Evolutionary conservation across 2,888 invertebrate species (phyloP), one percentile per base, ranked within the genome.

Genomic region (Drosophila leonis): DNA sequence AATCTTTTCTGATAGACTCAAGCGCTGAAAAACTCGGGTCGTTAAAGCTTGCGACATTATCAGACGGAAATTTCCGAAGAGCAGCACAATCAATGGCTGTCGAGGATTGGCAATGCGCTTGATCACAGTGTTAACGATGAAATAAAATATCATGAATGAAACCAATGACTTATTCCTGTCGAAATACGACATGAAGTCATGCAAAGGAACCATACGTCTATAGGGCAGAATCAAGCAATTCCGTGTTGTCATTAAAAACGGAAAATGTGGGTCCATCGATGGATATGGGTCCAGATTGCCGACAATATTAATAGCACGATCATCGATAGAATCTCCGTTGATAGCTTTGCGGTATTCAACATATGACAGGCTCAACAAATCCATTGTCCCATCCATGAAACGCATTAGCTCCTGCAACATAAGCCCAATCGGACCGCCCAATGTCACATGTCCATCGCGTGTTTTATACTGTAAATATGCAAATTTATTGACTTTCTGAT

Each of bases 371-470:
- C 33, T 4, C 20, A 63, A 7, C 2, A 67, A 20, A 0, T 67
- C 37, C 67, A 67, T 49, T 4, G 35, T 29, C 6, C 55, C 63
- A n/a, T 67, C 63, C 9, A 29, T 2, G 24, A 29, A 42, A 2
- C 39, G 46, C 24, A 75, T 18, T 24, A 59, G 29, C 39, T 60
- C 65, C 3, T n/a, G 4, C 8, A 75, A 31, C n/a, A 60, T 20
- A 13, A 62, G n/a, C 0, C 76, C 70, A 24, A 15, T 24, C n/a
- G 15, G 9, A 10, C 75, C 75, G 12, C 70, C 56, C 5, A 75
- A 44, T 5, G 51, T 56, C 4, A 55, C 7, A 18, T 39, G 56
- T 0, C 37, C 44, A 1, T 15, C 35, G 0, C 37, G 62, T 27
- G n/a, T 20, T 8, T 67, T 51, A 7, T 55, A 63, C 73, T 74